Percentiles rank a stretch among this genome's conserved stretches.
phyloP scores from a whole-genome alignment of 2,113 vertebrate genomes.

The Gobius niger region DNA sequence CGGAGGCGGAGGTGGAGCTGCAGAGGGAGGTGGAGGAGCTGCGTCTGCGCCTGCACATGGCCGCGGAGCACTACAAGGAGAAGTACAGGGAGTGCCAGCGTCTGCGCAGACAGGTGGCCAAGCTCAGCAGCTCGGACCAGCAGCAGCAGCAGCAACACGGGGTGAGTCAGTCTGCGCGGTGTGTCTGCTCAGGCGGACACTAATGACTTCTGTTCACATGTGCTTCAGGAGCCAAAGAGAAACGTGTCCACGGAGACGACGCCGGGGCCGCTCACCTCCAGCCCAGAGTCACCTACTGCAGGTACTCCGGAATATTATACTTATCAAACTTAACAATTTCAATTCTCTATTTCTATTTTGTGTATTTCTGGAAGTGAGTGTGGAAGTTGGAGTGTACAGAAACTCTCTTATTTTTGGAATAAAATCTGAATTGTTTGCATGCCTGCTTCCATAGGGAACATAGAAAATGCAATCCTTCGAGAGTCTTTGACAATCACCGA shows the following conservation, averaged over 20 bases:
- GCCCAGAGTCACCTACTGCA: conserved; percentile 68
- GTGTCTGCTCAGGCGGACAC: neutral
- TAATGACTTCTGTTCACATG: neutral
- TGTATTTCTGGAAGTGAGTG: too few species aligned
- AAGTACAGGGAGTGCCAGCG: conserved; percentile 97
- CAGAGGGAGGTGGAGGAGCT: conserved; percentile 97
- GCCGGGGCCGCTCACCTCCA: conserved; percentile 58
- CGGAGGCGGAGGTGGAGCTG: conserved; percentile 87
- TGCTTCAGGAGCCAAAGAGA: conserved; percentile 71
- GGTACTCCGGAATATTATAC: conserved; percentile 35
- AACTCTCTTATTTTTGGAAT: too few species aligned
- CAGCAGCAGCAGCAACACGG: conserved; percentile 74
- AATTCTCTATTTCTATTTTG: too few species aligned
- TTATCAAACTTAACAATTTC: too few species aligned
- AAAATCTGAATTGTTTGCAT: neutral
- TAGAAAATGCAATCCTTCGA: conserved; percentile 51
- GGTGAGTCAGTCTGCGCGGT: conserved; percentile 67
- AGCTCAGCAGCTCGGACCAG: conserved; percentile 72
- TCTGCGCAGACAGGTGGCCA: conserved; percentile 92
- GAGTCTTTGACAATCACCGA: conserved; percentile 41
- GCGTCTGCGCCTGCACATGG: conserved; percentile 96
- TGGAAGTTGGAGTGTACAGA: too few species aligned
- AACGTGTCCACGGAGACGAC: conserved; percentile 66
- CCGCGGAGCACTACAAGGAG: conserved; percentile 97
- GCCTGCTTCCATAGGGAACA: conserved; percentile 45